A percentile compares a stretch with the other conserved stretches of the same genome.
Conservation (phyloP, 2,888 invertebrate genomes). For the Bombylius discolor region DNA sequence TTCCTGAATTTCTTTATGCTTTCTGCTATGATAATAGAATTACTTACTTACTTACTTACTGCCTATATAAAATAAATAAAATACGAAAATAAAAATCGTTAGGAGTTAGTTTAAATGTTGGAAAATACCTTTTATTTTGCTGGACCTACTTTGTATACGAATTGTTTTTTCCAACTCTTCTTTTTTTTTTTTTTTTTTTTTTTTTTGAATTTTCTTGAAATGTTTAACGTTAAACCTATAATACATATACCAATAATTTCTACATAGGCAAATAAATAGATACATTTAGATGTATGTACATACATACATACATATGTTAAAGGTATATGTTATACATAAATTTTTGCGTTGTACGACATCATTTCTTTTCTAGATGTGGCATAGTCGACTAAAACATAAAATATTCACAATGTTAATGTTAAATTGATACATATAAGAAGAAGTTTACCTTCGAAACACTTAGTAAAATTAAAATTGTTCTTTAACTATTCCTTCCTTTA, state of each 20-base stretch:
- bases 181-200: neutral
- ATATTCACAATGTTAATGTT: constrained; percentile 7
- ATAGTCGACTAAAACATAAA: neutral
- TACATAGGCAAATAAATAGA: too few relatives aligned
- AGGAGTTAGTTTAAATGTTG: neutral
- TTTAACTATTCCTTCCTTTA: neutral
- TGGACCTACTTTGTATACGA: too few relatives aligned
- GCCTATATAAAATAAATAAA: neutral
- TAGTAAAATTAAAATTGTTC: neutral
- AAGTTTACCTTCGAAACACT: neutral
- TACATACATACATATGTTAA: neutral
- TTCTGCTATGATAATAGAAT: neutral
- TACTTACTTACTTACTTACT: too few relatives aligned
- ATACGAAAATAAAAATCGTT: neutral
- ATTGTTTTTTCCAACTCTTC: neutral
- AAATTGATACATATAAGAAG: constrained; percentile 1
- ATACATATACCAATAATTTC: too few relatives aligned
- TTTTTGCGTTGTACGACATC: neutral
- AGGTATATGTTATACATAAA: neutral
- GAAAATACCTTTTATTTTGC: neutral
- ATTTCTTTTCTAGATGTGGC: neutral
- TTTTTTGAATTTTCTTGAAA: too few relatives aligned
- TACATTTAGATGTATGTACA: too few relatives aligned
- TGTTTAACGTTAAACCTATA: too few relatives aligned
- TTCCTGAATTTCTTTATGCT: neutral